Evolutionary conservation across 2,888 invertebrate genomes (phyloP).

Genomic region (Pterostichus niger): DNA sequence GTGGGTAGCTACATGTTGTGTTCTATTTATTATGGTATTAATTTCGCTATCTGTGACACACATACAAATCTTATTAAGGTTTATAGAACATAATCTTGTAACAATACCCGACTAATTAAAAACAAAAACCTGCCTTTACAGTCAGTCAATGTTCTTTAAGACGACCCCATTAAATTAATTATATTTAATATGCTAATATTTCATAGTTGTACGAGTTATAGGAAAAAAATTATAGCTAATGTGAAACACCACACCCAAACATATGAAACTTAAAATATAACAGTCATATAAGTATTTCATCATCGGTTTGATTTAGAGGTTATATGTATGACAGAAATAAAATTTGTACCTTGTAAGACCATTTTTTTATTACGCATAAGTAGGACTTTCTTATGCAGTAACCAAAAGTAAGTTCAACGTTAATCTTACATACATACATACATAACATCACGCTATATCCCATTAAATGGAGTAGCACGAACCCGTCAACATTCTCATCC

Average conservation of each 20-base stretch:
- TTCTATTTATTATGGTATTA: constrained; percentile 29
- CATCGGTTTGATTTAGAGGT: not conserved
- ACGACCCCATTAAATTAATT: constrained; percentile 38
- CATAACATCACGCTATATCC: too few species aligned
- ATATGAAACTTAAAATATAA: constrained; percentile 18
- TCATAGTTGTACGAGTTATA: not conserved
- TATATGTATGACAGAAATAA: not conserved
- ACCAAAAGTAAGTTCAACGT: too few species aligned
- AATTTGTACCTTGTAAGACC: not conserved
- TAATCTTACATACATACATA: too few species aligned
- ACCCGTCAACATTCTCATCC: too few species aligned
- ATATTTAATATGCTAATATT: constrained; percentile 39
- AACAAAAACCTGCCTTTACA: not conserved
- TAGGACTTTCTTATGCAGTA: too few species aligned
- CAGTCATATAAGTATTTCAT: constrained; percentile 16
- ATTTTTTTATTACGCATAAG: not conserved
- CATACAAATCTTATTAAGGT: constrained; percentile 34
- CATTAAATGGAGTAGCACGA: too few species aligned
- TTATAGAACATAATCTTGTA: constrained; percentile 43
- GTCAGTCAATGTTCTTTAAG: constrained; percentile 16
- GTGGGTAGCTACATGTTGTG: constrained; percentile 21
- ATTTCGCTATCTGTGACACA: constrained; percentile 11
- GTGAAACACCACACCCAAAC: constrained; percentile 6
- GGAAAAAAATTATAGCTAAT: not conserved
- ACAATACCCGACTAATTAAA: constrained; percentile 37